Evolutionary conservation across 2,888 invertebrate species (phyloP), one percentile per base, ranked within the genome.

Genomic region (Sinhomidia bicolor): DNA sequence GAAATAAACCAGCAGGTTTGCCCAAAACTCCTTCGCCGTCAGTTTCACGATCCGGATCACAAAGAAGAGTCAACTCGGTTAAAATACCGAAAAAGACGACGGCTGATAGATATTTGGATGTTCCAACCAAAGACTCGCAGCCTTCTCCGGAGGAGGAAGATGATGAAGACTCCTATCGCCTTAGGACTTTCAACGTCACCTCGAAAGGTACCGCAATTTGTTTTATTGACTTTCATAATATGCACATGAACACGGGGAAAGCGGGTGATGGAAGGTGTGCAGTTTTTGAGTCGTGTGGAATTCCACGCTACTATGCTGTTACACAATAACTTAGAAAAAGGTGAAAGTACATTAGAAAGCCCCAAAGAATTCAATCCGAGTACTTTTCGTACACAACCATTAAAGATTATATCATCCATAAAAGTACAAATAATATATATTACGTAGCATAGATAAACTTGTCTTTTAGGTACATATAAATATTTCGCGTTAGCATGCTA

Each of bases 121-220:
- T 96, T 29, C 96, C 96, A 0, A 94, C 94, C 91, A 89, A 89
- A 83, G 89, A 91, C 76, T 85, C 90, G 65, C 91, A 91, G 93
- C 2, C 93, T 83, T 94, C 94, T 82, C 93, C 94, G 0, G 95
- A 95, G 32, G 91, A 91, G 26, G 95, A 95, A 90, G 96, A 96
- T 82, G 97, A 97, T 93, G 97, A 97, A 93, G 97, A 98, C 94
- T 96, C 97, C 90, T 98, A 98, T 94, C 95, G 98, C 91, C 95
- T 99, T 93, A 95, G 99, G 93, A 97, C 98, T 92, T 99, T 99
- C 95, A 97, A 97, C 94, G 96, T 96, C 94, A 97, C 98, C 93
- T 96, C 96, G 93, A 98, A 98, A 95, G 97, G 97, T 96, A 95
- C 95, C 51, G 36, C 68, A 68, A 68, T 68, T 68, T 68, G 68